Evolutionary conservation across 2,888 invertebrate species (phyloP).

Genomic region (Ecliptopera silaceata): DNA sequence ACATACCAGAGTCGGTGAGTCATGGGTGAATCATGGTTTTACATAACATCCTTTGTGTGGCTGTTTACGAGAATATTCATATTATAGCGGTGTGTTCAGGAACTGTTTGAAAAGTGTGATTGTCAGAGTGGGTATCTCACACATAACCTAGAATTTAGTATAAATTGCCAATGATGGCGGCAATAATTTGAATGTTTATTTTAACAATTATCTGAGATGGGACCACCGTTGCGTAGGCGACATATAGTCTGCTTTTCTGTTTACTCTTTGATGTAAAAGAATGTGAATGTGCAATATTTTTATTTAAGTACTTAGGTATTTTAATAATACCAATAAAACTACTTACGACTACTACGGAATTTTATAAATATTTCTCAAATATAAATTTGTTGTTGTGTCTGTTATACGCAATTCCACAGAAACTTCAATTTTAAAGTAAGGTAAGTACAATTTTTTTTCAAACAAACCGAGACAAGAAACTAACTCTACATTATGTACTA

Average conservation of each 20-base stretch:
- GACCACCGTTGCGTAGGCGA: conserved; percentile 9
- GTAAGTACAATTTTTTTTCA: too few relatives aligned
- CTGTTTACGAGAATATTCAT: conserved; percentile 14
- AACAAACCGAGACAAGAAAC: too few relatives aligned
- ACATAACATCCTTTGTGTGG: conserved; percentile 44
- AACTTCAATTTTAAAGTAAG: too few relatives aligned
- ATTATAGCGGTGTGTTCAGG: conserved; percentile 3
- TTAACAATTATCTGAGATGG: background rate
- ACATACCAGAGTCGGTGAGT: conserved; percentile 21
- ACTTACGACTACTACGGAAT: too few relatives aligned
- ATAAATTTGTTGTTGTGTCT: too few relatives aligned
- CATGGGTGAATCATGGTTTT: conserved; percentile 33
- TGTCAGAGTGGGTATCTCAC: background rate
- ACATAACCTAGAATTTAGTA: too few relatives aligned
- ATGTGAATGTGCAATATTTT: too few relatives aligned
- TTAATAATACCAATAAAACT: too few relatives aligned
- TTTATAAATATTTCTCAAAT: too few relatives aligned
- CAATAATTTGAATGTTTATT: conserved; percentile 11
- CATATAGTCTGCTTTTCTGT: conserved; percentile 9
- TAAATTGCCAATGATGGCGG: background rate
- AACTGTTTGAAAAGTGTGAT: background rate
- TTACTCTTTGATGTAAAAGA: conserved; percentile 1
- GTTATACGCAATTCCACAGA: too few relatives aligned
- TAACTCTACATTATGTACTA: too few relatives aligned
- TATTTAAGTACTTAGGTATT: too few relatives aligned